These are phyloP conservation scores for Diploscapter pachys DNA, from an alignment of 1,140 invertebrate species.

Conservation along the genomic window DNA sequence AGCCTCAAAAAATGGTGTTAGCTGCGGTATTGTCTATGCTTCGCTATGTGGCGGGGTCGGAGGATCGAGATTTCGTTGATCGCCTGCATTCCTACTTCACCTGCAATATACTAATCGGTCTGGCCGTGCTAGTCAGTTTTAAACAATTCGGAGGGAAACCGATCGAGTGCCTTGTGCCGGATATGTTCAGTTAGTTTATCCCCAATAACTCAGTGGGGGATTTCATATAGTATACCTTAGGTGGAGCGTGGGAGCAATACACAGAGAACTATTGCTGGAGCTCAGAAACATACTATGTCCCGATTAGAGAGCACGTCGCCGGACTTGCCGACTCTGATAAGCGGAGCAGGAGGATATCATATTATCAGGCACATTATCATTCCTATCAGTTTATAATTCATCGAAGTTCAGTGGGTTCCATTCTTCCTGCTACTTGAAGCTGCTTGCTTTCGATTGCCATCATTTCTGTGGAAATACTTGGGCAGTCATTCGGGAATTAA, in stretches of 20 bases:
- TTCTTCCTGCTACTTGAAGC: slow-evolving; percentile 58
- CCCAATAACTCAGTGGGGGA: slow-evolving; percentile 4
- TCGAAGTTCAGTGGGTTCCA: slow-evolving; percentile 58
- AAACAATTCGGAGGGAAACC: slow-evolving; percentile 45
- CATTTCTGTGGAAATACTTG: slow-evolving; percentile 58
- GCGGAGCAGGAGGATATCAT: slow-evolving; percentile 38
- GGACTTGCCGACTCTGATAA: slow-evolving; percentile 30
- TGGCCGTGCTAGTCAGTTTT: slow-evolving; percentile 39
- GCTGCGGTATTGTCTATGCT: slow-evolving; percentile 43
- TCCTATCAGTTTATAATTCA: neutral
- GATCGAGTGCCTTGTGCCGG: slow-evolving; percentile 42
- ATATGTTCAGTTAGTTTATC: slow-evolving; percentile 30
- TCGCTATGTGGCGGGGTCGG: slow-evolving; percentile 39
- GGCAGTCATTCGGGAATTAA: slow-evolving; percentile 46
- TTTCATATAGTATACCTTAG: too few relatives aligned
- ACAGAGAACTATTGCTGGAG: slow-evolving; percentile 46
- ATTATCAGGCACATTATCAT: slow-evolving; percentile 49
- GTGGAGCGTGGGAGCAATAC: slow-evolving; percentile 36
- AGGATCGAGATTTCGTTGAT: slow-evolving; percentile 45
- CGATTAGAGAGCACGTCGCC: slow-evolving; percentile 31
- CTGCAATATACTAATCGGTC: slow-evolving; percentile 38
- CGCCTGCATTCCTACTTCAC: slow-evolving; percentile 44
- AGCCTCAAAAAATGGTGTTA: slow-evolving; percentile 36
- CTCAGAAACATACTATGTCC: slow-evolving; percentile 42
- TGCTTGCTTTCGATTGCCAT: slow-evolving; percentile 59